Conservation (phyloP, 2,797 vertebrate genomes). For the Florisuga fusca region DNA sequence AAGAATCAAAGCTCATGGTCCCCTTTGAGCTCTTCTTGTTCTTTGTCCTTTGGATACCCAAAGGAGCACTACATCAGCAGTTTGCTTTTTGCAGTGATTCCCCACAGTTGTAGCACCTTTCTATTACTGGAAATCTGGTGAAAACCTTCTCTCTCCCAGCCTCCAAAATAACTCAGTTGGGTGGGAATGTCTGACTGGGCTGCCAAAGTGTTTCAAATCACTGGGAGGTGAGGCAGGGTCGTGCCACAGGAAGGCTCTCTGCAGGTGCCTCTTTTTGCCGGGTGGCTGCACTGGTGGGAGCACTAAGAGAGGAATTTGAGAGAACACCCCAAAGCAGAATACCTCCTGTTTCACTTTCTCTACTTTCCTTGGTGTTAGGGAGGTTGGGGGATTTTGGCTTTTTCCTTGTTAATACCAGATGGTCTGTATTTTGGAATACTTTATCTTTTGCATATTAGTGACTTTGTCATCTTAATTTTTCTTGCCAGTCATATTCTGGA, state of each 20-base stretch:
- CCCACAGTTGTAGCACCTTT: accelerated
- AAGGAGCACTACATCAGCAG: accelerated
- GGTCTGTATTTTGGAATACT: neutral
- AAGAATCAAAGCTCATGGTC: neutral
- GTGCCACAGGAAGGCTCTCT: conserved; percentile 11
- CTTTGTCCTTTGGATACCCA: neutral
- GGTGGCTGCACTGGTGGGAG: neutral
- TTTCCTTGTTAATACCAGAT: neutral
- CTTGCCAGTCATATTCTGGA: neutral
- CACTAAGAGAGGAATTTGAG: neutral
- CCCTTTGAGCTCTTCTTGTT: neutral
- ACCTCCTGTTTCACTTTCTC: neutral
- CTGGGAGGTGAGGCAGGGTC: neutral
- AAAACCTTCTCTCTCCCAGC: neutral
- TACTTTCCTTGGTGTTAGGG: neutral
- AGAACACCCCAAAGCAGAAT: neutral
- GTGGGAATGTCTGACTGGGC: neutral
- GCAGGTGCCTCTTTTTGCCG: conserved; percentile 11
- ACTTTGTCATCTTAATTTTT: neutral
- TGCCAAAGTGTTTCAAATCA: neutral
- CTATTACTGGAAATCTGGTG: neutral
- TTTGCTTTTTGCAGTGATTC: neutral
- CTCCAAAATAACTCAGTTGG: neutral
- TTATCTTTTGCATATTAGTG: neutral
- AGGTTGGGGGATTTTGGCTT: too few species aligned